A percentile compares a stretch with the other conserved stretches of the same genome.
These are phyloP conservation scores for Brassicogethes aeneus DNA, from an alignment of 2,888 invertebrate genomes.

Conservation along the genomic window DNA sequence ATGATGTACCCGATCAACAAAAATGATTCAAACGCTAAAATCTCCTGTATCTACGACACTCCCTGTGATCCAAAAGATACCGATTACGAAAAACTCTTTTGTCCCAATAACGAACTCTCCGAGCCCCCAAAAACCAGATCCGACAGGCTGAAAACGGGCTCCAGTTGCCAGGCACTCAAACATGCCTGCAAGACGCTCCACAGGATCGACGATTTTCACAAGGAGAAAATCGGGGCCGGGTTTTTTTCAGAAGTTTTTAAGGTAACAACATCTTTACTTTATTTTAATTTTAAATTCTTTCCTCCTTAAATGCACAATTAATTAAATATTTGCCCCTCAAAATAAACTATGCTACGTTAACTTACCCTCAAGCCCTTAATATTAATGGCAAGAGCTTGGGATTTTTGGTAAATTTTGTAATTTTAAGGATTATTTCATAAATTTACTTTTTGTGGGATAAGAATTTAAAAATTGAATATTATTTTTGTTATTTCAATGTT, in stretches of 20 bases:
- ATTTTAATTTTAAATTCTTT: too few relatives aligned
- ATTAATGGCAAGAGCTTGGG: too few relatives aligned
- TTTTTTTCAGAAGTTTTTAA: constrained; percentile 98
- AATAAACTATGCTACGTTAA: too few relatives aligned
- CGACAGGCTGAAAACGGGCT: constrained; percentile 55
- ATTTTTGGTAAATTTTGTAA: too few relatives aligned
- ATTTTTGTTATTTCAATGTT: too few relatives aligned
- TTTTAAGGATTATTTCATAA: too few relatives aligned
- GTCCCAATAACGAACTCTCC: constrained; percentile 39
- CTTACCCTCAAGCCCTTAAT: too few relatives aligned
- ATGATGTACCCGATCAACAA: constrained; percentile 30
- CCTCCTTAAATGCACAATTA: too few relatives aligned
- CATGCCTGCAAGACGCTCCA: constrained; percentile 88
- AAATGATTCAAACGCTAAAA: constrained; percentile 27
- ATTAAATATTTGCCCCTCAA: too few relatives aligned
- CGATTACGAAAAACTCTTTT: constrained; percentile 36
- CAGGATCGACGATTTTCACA: constrained; percentile 86
- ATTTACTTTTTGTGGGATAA: too few relatives aligned
- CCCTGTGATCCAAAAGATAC: constrained; percentile 38
- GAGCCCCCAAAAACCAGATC: constrained; percentile 36
- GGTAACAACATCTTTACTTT: constrained; percentile 62
- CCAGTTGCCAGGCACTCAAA: constrained; percentile 82
- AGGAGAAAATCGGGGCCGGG: constrained; percentile 88
- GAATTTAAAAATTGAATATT: too few relatives aligned
- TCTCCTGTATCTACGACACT: constrained; percentile 37